Base-by-base conservation (phyloP, 1,140 invertebrate genomes). In the Cherax quadricarinatus region DNA sequence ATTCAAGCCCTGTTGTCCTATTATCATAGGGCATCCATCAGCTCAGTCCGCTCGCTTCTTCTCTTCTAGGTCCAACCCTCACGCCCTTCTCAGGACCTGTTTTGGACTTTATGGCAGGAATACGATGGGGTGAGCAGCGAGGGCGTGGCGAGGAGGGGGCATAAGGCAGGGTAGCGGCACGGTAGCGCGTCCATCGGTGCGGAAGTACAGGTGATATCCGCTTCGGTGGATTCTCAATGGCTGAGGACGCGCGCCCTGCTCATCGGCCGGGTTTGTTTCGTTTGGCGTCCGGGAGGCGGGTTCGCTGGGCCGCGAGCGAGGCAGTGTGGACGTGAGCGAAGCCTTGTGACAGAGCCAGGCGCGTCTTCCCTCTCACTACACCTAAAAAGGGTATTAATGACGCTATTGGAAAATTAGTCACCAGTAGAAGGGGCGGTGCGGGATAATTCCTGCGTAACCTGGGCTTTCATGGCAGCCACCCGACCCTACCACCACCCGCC, bases 381-480 rank as follows among this genome's bases (percentile, higher is more conserved):
- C 82, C 60, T 62, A 84, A 84, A 84, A 84, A 84, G 82, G 41
- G 82, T 84, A 84, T 84, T 84, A 84, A 84, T 84, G 82, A 84
- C 57, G 82, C 82, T 84, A 84, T 84, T 84, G 82, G 82, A 24
- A 62, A 84, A 84, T 84, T 84, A 84, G 82, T 84, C 82, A 10
- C 57, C 82, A 30, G 82, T 5, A 62, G 82, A 84, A 84, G 53
- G 82, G 57, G 82, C 82, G 82, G 57, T 16, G 82, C n/a, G 82
- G 82, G 82, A 30, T 84, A 84, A 84, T 57, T n/a, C 82, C 41
- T 57, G 18, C 82, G 24, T 84, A 62, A 24, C 82, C 53, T 30
- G 53, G 60, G 10, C 30, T 84, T 62, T 24, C 24, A 16, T 53
- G 5, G 49, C 62, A 5, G 21, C 62, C 62, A 66, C 53, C 53